Conservation (phyloP, 2,113 vertebrate species). For the Caracal caracal region DNA sequence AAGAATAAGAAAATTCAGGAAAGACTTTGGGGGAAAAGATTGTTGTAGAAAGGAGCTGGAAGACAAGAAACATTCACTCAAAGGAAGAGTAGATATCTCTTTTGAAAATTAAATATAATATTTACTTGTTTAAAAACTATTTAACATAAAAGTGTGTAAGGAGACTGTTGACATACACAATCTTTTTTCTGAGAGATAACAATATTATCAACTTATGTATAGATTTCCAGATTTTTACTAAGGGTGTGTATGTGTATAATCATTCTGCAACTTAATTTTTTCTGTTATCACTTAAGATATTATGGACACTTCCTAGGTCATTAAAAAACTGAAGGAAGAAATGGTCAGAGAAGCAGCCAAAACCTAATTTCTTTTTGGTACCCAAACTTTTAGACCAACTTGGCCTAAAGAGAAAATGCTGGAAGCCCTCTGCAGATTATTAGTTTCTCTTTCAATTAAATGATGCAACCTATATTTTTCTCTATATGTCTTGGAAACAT, state of each 20-base stretch:
- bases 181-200: not conserved
- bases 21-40: not conserved
- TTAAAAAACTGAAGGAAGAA: not conserved
- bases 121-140: constrained; percentile 1
- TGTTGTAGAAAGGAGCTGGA: not conserved
- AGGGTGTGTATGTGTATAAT: not conserved
- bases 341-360: not conserved
- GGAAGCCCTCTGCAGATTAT: not conserved
- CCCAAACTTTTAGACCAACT: not conserved
- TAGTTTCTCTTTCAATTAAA: not conserved
- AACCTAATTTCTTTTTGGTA: not conserved
- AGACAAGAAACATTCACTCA: not conserved
- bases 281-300: not conserved
- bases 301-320: not conserved
- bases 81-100: not conserved
- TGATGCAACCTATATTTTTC: not conserved
- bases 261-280: not conserved
- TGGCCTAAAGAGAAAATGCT: not conserved
- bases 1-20: not conserved
- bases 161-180: not conserved
- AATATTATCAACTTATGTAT: not conserved
- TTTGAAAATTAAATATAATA: not conserved
- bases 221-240: not conserved
- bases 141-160: not conserved
- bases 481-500: not conserved